phyloP scores from a whole-genome alignment of 2,797 vertebrate species.

The Amazonetta brasiliensis region DNA sequence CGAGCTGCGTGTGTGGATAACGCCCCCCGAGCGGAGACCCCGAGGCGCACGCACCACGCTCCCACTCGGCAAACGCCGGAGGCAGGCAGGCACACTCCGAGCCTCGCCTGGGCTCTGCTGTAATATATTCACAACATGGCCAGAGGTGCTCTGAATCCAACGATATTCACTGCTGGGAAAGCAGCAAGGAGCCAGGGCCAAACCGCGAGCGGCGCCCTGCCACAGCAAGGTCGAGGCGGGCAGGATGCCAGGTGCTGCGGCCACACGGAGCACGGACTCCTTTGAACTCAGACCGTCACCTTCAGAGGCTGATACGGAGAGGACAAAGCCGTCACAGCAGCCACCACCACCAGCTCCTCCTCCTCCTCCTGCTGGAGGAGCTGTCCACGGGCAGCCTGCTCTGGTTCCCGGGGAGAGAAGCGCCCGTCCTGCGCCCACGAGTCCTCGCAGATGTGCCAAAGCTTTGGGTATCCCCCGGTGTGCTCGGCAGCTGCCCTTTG shows the following conservation, averaged over 20 bases:
- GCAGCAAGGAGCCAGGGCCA: neutral
- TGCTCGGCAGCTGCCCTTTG: neutral
- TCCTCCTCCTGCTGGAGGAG: neutral
- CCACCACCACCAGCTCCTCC: neutral
- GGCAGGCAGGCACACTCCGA: accelerated
- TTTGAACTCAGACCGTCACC: neutral
- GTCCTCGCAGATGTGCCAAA: neutral
- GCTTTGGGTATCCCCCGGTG: neutral
- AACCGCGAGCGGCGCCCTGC: neutral
- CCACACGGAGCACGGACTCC: neutral
- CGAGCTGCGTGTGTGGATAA: neutral
- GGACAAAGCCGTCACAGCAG: neutral
- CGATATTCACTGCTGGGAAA: neutral
- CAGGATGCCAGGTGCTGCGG: neutral
- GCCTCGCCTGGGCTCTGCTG: neutral
- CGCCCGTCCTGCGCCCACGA: neutral
- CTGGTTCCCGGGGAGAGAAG: neutral
- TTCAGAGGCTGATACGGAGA: neutral
- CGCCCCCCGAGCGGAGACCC: neutral
- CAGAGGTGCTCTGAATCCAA: neutral
- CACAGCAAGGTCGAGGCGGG: accelerated
- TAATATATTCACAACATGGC: neutral
- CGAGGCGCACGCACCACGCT: accelerated
- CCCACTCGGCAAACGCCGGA: neutral
- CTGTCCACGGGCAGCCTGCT: neutral